Conservation (phyloP, 1,140 invertebrate species). For the Pseudomyrmex dendroicus region DNA sequence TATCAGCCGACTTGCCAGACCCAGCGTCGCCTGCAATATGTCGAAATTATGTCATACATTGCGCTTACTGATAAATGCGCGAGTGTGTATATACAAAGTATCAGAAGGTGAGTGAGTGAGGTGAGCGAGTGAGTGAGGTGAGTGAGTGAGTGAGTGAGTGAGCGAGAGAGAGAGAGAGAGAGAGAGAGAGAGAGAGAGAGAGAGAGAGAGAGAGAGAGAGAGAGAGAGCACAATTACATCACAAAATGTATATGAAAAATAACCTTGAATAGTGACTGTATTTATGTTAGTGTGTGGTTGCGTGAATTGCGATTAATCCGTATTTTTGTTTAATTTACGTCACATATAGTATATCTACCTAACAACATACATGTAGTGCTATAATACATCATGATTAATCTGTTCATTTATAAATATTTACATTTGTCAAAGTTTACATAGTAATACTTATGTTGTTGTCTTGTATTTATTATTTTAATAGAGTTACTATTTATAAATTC, state of each 20-base stretch:
- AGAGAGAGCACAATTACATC: not conserved
- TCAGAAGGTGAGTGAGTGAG: not conserved
- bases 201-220: too few relatives aligned
- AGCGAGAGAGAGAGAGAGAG: too few relatives aligned
- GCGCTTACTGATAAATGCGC: constrained; percentile 51
- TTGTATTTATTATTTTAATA: constrained; percentile 18
- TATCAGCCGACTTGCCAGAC: constrained; percentile 71
- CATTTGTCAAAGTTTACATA: not conserved
- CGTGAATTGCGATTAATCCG: constrained; percentile 30
- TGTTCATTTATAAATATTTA: not conserved
- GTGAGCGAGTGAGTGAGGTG: too few relatives aligned
- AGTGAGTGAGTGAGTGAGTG: too few relatives aligned
- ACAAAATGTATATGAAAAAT: not conserved
- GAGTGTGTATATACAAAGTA: not conserved
- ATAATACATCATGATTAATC: constrained; percentile 14
- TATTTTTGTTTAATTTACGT: constrained; percentile 38
- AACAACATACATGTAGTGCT: too few relatives aligned
- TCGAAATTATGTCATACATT: constrained; percentile 63
- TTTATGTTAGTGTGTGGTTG: constrained; percentile 6
- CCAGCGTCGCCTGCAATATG: constrained; percentile 70
- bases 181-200: too few relatives aligned
- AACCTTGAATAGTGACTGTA: constrained; percentile 64
- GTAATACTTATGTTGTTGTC: not conserved
- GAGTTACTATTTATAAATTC: not conserved
- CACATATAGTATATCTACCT: too few relatives aligned